phyloP scores from a whole-genome alignment of 2,113 vertebrate species.

The Gymnarchus niloticus region DNA sequence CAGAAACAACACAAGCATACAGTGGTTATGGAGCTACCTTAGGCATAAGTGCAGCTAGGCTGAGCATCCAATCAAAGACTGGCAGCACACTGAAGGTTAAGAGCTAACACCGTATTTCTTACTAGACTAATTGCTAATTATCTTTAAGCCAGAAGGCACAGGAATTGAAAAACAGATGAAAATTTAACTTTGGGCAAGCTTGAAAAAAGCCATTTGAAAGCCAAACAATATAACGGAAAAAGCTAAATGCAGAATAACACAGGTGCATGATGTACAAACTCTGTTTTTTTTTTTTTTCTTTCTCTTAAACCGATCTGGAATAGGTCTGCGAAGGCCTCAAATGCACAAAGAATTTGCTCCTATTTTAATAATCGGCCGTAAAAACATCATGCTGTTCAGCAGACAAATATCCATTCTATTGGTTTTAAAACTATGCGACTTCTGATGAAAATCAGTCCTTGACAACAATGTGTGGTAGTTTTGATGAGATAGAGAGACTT shows the following conservation, averaged over 20 bases:
- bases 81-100: no score
- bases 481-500: background rate
- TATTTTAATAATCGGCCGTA: background rate
- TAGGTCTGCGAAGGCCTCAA: background rate
- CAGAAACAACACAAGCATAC: no score
- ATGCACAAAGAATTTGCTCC: background rate
- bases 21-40: no score
- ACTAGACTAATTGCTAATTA: no score
- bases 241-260: background rate
- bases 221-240: background rate
- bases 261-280: background rate
- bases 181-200: no score
- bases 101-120: no score
- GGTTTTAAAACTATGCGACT: background rate
- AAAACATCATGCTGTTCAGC: background rate
- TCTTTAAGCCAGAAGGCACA: background rate
- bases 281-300: background rate
- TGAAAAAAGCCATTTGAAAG: background rate
- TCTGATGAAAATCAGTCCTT: background rate
- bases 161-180: background rate
- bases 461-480: background rate
- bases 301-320: background rate
- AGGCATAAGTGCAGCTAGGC: no score
- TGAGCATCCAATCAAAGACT: no score
- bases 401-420: background rate